Conservation (phyloP, 2,113 vertebrate species). For the Crotophaga sulcirostris region DNA sequence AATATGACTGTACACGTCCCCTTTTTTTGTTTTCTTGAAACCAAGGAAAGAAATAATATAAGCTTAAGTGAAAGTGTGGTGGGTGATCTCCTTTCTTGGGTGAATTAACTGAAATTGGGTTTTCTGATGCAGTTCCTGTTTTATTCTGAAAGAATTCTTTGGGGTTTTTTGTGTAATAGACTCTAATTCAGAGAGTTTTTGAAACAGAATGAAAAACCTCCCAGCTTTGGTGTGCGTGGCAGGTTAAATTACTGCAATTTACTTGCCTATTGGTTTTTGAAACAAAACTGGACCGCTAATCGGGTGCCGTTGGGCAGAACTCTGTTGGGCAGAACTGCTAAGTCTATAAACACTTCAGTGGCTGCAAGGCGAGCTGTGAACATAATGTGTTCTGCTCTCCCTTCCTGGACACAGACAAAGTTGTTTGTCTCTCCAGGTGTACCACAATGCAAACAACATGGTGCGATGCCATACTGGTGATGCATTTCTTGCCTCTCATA, state of each 20-base stretch:
- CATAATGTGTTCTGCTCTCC: background rate
- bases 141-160: background rate
- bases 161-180: background rate
- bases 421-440: background rate
- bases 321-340: background rate
- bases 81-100: background rate
- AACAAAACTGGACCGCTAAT: background rate
- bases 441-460: background rate
- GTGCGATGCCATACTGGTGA: rapidly evolving
- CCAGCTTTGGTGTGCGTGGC: background rate
- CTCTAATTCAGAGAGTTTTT: background rate
- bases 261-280: background rate
- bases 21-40: background rate
- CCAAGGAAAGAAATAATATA: background rate
- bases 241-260: background rate
- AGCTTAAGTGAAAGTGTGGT: background rate
- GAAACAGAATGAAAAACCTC: background rate
- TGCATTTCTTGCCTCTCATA: background rate
- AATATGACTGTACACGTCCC: background rate
- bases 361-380: background rate
- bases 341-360: background rate
- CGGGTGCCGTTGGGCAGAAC: background rate
- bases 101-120: background rate
- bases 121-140: background rate
- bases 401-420: background rate